These are phyloP conservation scores for Marronus borbonicus DNA, from an alignment of 2,888 invertebrate species.

Conservation along the genomic window DNA sequence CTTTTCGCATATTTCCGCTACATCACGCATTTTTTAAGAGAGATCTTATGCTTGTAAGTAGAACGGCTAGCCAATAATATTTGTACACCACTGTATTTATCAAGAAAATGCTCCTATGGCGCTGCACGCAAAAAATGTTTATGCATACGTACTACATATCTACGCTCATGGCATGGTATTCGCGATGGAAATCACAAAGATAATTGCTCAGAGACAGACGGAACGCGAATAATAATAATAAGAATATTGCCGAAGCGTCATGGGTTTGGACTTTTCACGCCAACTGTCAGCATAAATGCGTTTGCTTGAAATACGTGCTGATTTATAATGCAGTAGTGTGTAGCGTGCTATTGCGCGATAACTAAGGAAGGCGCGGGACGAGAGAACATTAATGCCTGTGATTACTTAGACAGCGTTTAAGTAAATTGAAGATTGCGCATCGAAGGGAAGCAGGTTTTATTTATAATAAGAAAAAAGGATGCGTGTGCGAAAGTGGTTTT, in stretches of 20 bases:
- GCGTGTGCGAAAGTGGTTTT: too few species aligned
- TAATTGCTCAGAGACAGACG: constrained; percentile 3
- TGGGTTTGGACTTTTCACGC: constrained; percentile 19
- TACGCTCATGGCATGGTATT: too few species aligned
- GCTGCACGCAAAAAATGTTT: too few species aligned
- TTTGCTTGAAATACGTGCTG: constrained; percentile 16
- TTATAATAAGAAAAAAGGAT: neutral
- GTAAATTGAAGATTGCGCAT: neutral
- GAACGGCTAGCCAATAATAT: too few species aligned
- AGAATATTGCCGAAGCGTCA: neutral
- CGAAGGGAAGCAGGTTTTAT: neutral
- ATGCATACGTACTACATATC: too few species aligned
- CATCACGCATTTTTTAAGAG: too few species aligned
- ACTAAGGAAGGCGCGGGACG: neutral
- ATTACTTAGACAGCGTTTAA: neutral
- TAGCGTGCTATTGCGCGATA: neutral
- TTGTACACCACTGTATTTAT: too few species aligned
- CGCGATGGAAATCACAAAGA: neutral
- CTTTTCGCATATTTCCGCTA: too few species aligned
- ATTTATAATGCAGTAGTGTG: constrained; percentile 10
- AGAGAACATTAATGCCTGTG: constrained; percentile 1
- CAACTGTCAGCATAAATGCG: constrained; percentile 26
- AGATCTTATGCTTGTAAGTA: too few species aligned
- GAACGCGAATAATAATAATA: constrained; percentile 1
- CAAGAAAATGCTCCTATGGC: too few species aligned